Evolutionary conservation across 2,113 vertebrate species (phyloP), one percentile per base, ranked within the genome.

Genomic region (Helogale parvula): DNA sequence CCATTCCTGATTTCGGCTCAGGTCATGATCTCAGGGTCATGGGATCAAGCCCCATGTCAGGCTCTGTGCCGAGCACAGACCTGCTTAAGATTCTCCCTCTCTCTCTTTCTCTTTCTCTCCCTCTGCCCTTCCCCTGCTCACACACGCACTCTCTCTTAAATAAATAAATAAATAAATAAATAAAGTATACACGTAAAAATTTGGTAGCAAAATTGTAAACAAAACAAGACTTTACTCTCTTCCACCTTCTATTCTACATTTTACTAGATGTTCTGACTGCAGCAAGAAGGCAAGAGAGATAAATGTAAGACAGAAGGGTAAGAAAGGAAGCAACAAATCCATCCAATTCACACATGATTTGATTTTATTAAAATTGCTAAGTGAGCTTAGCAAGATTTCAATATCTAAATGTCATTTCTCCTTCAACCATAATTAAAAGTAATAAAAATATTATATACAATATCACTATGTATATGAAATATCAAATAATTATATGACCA

Each of bases 91-190:
- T 23, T 60, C 7, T 25, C 57, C 0, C 21, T 25, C 2, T 25
- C 19, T 2, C 21, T 9, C 21, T 25, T 0, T 25, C 19, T 2
- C 21, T 9, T 7, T 57, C 19, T 19, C 54, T 57, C 52, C 52
- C 52, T 1, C 16, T 2, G 17, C 7, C 54, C 54, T 21, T 57
- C 54, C 54, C 54, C 54, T 16, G 17, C 54, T 57, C 54, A 57
- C 6, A 57, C 7, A 7, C 19, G 1, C 19, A 57, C 19, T 21
- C 54, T 21, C 54, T 7, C 52, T 54, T 57, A 60, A 60, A 60
- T 60, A 57, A 57, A 5, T 54, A 90, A 63, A 66, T 88, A 96
- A 90, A 69, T 85, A 80, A 80, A 66, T 90, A 95, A 89, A 69
- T 88, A 76, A 83, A 95, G 17, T 74, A 35, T 33, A 60, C 85